Conservation (phyloP, 2,113 vertebrate species). For the Anhinga rufa region DNA sequence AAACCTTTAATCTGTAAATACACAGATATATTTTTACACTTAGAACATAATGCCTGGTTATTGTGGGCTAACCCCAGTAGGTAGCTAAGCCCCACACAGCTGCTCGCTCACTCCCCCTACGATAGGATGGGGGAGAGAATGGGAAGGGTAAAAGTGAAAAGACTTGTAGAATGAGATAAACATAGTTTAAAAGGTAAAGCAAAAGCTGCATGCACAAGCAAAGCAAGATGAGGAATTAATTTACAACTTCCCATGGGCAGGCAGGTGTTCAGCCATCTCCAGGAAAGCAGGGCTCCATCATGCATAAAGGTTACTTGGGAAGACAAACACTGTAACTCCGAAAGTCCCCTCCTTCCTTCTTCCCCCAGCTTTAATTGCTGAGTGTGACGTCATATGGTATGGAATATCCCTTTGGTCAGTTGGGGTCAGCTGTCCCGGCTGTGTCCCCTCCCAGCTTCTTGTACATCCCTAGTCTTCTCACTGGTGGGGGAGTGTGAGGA, state of each 20-base stretch:
- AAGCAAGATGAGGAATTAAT: not conserved
- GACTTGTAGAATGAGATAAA: not conserved
- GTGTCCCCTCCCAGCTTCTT: not conserved
- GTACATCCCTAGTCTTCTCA: fast-evolving
- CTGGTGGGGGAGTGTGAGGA: not conserved
- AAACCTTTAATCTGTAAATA: not conserved
- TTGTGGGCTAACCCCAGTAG: not conserved
- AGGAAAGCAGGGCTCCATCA: not conserved
- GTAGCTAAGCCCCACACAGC: not conserved
- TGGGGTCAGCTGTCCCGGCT: not conserved
- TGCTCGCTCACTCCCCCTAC: fast-evolving
- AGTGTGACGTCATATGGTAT: not conserved
- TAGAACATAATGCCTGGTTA: not conserved
- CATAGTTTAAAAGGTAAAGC: not conserved
- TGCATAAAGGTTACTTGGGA: not conserved
- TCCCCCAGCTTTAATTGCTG: not conserved
- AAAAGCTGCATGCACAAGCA: fast-evolving
- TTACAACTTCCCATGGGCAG: not conserved
- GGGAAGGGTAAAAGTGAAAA: not conserved
- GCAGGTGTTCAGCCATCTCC: not conserved
- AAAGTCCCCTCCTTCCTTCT: not conserved
- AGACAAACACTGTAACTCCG: fast-evolving
- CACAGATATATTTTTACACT: not conserved
- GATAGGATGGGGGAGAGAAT: not conserved
- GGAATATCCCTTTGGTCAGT: not conserved